Evolutionary conservation across 2,113 vertebrate genomes (phyloP).

Genomic region (Dasyprocta punctata): DNA sequence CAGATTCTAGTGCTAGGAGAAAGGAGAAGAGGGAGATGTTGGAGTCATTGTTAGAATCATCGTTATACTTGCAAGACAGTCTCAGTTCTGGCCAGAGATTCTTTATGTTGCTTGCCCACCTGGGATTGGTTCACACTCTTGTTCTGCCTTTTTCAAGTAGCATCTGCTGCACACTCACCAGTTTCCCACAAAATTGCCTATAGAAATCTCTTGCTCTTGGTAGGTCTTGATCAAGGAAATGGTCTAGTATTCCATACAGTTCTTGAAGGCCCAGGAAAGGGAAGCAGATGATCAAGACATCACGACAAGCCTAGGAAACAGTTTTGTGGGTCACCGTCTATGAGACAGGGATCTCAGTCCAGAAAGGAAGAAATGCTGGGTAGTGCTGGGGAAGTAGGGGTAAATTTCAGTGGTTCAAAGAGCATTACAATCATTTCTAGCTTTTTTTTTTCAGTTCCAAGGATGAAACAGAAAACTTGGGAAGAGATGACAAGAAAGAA

Average conservation of each 20-base stretch:
- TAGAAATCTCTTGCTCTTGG: slow-evolving; percentile 79
- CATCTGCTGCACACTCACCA: slow-evolving; percentile 52
- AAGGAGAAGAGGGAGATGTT: neutral
- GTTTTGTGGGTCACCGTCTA: neutral
- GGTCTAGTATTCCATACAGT: slow-evolving; percentile 68
- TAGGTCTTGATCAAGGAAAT: slow-evolving; percentile 70
- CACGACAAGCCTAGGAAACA: slow-evolving; percentile 75
- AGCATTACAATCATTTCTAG: neutral
- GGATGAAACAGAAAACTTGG: neutral
- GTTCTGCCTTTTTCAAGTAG: neutral
- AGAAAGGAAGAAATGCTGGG: neutral
- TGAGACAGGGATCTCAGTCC: neutral
- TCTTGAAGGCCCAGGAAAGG: slow-evolving; percentile 80
- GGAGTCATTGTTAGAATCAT: neutral
- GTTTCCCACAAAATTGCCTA: slow-evolving; percentile 70
- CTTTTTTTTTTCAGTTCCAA: neutral
- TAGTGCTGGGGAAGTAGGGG: neutral
- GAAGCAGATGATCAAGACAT: slow-evolving; percentile 68
- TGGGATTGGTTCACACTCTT: neutral
- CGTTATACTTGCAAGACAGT: neutral
- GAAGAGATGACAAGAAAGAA: neutral
- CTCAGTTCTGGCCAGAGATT: neutral
- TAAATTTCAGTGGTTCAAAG: neutral
- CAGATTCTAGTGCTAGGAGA: neutral
- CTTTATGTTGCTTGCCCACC: neutral